Evolutionary conservation across 2,113 vertebrate genomes (phyloP).

Genomic region (Vireo altiloquus): DNA sequence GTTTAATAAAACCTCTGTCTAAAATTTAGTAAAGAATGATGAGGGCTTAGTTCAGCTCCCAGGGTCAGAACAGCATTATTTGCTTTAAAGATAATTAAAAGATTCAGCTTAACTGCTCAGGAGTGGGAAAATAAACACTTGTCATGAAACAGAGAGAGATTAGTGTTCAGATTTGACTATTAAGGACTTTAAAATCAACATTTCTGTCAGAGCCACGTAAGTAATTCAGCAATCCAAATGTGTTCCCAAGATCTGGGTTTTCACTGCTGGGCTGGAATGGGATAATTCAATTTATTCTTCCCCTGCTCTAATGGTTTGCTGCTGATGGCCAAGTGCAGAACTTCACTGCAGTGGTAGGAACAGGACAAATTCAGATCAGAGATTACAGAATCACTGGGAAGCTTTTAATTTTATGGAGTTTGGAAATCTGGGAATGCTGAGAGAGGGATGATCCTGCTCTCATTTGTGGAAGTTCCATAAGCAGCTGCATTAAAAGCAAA

Average conservation of each 20-base stretch:
- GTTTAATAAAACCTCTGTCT: conserved; percentile 3
- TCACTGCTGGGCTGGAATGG: background rate
- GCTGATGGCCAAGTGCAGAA: background rate
- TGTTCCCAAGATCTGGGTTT: background rate
- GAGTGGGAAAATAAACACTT: conserved; percentile 42
- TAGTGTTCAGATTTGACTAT: conserved; percentile 1
- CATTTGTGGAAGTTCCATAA: background rate
- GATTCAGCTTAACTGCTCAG: background rate
- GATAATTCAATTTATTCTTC: background rate
- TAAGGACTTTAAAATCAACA: conserved; percentile 9
- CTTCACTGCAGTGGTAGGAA: background rate
- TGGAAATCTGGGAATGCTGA: background rate
- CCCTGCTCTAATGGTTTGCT: background rate
- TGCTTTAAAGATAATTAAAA: conserved; percentile 41
- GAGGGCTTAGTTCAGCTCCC: background rate
- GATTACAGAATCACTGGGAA: background rate
- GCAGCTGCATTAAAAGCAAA: background rate
- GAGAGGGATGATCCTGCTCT: background rate
- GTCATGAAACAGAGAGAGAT: conserved; percentile 6
- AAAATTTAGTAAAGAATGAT: background rate
- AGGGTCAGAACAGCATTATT: background rate
- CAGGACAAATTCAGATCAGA: background rate
- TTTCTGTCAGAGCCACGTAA: background rate
- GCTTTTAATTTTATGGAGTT: background rate
- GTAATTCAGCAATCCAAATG: background rate